These are phyloP conservation scores for Apotomis betuletana DNA, from an alignment of 2,888 invertebrate species.

Conservation along the genomic window DNA sequence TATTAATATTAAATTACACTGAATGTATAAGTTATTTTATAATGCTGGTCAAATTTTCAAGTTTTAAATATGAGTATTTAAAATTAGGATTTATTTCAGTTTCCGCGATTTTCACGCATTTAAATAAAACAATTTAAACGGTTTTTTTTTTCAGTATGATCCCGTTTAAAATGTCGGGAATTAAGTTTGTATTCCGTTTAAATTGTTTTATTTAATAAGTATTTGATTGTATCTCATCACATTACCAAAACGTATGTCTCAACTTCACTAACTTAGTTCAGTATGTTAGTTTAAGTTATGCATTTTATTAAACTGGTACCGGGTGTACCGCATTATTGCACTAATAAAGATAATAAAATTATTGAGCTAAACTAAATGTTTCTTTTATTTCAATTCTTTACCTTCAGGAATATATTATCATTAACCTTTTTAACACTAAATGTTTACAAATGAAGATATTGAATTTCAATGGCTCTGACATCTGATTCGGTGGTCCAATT, in stretches of 20 bases:
- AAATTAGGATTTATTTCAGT: background rate
- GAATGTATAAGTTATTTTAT: background rate
- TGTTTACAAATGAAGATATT: too few species aligned
- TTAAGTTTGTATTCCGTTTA: background rate
- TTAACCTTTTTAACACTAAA: too few species aligned
- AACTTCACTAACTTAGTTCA: conserved; percentile 40
- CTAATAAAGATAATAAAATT: conserved; percentile 64
- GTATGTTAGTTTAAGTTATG: conserved; percentile 40
- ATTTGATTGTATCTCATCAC: conserved; percentile 15
- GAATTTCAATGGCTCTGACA: too few species aligned
- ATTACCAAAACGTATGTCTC: conserved; percentile 30
- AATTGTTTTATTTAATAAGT: too few species aligned
- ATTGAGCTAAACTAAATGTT: conserved; percentile 4
- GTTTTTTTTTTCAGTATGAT: too few species aligned
- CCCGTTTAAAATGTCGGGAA: too few species aligned
- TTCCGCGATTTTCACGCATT: too few species aligned
- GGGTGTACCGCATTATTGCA: conserved; percentile 67
- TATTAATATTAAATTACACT: conserved; percentile 28
- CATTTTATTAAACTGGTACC: conserved; percentile 47
- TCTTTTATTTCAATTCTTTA: background rate
- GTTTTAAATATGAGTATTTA: background rate
- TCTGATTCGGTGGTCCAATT: too few species aligned
- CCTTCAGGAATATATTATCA: background rate
- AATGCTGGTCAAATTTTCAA: conserved; percentile 12
- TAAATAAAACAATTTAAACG: background rate